Evolutionary conservation across 1,140 invertebrate species (phyloP).

Genomic region (Stegodyphus dumicola): DNA sequence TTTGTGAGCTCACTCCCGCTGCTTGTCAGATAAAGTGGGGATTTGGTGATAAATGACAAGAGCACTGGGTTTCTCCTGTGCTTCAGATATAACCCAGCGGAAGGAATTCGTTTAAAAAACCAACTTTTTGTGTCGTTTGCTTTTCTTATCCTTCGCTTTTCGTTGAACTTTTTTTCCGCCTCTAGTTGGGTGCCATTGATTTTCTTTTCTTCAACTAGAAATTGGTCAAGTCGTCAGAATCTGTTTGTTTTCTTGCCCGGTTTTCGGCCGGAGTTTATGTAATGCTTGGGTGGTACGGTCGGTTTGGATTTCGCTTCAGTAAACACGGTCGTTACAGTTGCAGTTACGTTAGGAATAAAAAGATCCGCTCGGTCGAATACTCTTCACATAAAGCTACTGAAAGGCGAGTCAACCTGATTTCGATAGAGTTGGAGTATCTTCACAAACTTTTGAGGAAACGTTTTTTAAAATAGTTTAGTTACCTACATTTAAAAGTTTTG

Average conservation of each 20-base stretch:
- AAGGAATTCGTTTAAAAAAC: not conserved
- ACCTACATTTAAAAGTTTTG: no score
- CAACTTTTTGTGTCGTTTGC: not conserved
- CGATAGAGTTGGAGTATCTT: no score
- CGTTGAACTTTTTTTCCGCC: not conserved
- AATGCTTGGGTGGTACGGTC: not conserved
- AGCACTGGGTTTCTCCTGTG: slow-evolving; percentile 13
- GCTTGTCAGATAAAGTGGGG: slow-evolving; percentile 40
- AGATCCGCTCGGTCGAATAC: no score
- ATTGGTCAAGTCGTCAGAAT: slow-evolving; percentile 20
- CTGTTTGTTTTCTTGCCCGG: not conserved
- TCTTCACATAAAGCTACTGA: no score
- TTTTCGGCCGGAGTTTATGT: slow-evolving; percentile 1
- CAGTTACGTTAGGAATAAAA: no score
- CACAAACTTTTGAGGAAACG: no score
- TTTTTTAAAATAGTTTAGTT: no score
- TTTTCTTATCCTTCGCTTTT: not conserved
- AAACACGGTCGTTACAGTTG: no score
- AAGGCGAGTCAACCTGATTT: no score
- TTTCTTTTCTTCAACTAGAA: slow-evolving; percentile 13
- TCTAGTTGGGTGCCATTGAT: slow-evolving; percentile 16
- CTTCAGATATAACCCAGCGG: not conserved
- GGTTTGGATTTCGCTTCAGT: not conserved
- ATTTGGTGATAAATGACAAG: slow-evolving; percentile 38
- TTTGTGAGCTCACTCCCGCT: not conserved